phyloP scores from a whole-genome alignment of 2,113 vertebrate genomes.

The Perca flavescens region DNA sequence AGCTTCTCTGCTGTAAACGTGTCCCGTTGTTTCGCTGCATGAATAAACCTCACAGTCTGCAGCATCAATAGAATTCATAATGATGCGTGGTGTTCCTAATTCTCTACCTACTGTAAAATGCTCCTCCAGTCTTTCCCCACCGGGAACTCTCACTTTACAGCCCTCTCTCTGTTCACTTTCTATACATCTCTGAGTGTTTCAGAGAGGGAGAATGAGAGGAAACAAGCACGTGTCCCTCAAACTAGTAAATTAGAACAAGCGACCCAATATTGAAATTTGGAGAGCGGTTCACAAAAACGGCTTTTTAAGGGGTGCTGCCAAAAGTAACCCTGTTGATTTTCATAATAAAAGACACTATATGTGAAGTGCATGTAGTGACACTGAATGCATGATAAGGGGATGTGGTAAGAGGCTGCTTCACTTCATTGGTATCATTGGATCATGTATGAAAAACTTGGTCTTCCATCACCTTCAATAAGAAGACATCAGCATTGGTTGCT shows the following conservation, averaged over 20 bases:
- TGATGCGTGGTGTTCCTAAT: not conserved
- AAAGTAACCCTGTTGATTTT: not conserved
- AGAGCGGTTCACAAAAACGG: not conserved
- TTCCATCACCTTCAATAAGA: too few relatives aligned
- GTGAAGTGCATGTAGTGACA: not conserved
- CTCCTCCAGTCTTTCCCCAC: not conserved
- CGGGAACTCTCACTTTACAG: slow-evolving; percentile 1
- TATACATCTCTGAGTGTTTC: not conserved
- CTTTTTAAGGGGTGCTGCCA: not conserved
- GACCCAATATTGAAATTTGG: not conserved
- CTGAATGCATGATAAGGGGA: not conserved
- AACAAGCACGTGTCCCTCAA: not conserved
- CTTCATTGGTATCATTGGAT: not conserved
- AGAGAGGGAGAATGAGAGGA: not conserved
- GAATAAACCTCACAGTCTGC: slow-evolving; percentile 1
- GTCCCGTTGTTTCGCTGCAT: not conserved
- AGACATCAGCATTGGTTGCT: too few relatives aligned
- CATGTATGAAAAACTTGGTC: too few relatives aligned
- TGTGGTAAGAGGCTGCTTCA: not conserved
- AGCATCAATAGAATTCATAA: slow-evolving; percentile 29
- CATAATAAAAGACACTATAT: not conserved
- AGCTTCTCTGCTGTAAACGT: not conserved
- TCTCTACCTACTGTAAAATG: slow-evolving; percentile 7
- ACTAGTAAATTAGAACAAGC: not conserved
- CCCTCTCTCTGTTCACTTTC: not conserved